Evolutionary conservation across 2,797 vertebrate species (phyloP).

Genomic region (Sebastes hopkinsi): DNA sequence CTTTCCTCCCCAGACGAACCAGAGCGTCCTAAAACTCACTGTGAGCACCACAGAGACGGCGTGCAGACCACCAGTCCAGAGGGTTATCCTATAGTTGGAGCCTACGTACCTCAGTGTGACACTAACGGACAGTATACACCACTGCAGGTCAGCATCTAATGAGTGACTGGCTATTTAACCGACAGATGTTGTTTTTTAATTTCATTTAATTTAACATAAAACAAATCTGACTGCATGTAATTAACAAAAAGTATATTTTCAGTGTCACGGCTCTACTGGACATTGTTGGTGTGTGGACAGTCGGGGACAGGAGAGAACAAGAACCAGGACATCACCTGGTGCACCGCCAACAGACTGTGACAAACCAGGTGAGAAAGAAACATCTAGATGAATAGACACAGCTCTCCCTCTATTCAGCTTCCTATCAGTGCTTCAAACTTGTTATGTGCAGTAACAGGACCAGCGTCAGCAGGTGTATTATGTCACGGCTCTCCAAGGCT

Average conservation of each 20-base stretch:
- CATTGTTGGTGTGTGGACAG: constrained; percentile 89
- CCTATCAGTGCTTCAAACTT: neutral
- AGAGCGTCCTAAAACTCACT: constrained; percentile 64
- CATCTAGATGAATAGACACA: neutral
- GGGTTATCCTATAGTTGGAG: constrained; percentile 36
- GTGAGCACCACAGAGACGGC: constrained; percentile 75
- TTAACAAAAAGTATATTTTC: constrained; percentile 11
- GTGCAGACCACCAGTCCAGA: constrained; percentile 36
- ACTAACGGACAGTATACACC: constrained; percentile 74
- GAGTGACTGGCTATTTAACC: neutral
- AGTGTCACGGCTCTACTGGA: constrained; percentile 85
- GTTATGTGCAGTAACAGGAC: neutral
- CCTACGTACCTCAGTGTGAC: constrained; percentile 77
- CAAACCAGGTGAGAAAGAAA: constrained; percentile 75
- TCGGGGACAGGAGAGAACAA: constrained; percentile 78
- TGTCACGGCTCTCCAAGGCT: constrained; percentile 33
- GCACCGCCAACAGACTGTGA: constrained; percentile 70
- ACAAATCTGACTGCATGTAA: neutral
- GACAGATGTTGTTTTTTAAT: neutral
- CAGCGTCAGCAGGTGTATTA: constrained; percentile 30
- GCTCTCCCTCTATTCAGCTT: neutral
- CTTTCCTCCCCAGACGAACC: constrained; percentile 10
- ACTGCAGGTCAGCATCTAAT: constrained; percentile 48
- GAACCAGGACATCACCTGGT: constrained; percentile 78
- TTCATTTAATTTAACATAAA: neutral